A percentile compares a stretch with the other conserved stretches of the same genome.
These are phyloP conservation scores for Sterrhoptilus dennistouni DNA, from an alignment of 2,113 vertebrate genomes.

Conservation along the genomic window DNA sequence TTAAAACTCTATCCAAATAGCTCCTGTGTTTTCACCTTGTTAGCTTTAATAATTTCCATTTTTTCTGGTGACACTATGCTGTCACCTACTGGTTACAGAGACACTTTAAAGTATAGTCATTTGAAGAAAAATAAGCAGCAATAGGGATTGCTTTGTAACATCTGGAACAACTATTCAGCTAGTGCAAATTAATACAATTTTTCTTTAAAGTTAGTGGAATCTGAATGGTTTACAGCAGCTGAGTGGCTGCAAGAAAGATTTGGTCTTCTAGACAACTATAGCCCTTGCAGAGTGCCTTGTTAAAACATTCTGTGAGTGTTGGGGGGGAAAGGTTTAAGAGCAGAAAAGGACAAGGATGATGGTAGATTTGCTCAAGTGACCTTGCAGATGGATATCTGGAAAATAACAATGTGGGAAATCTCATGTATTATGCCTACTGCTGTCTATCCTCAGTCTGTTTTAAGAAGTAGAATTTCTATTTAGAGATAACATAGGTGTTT, in stretches of 20 bases:
- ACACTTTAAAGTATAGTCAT: not conserved
- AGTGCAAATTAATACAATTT: not conserved
- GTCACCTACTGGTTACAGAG: conserved; percentile 29
- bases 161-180: not conserved
- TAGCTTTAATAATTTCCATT: not conserved
- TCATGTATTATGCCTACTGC: no score
- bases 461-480: not conserved
- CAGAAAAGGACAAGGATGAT: not conserved
- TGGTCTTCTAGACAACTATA: not conserved
- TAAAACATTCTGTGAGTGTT: not conserved
- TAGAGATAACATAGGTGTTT: rapidly evolving
- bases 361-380: not conserved
- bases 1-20: not conserved
- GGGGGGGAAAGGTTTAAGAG: not conserved
- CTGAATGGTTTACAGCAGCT: not conserved
- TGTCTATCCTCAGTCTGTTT: not conserved
- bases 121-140: not conserved
- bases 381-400: not conserved
- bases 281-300: not conserved
- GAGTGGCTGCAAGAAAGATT: not conserved
- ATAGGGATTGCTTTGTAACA: not conserved
- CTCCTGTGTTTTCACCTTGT: not conserved
- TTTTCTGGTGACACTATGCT: not conserved
- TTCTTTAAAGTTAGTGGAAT: not conserved
- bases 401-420: not conserved